Conservation (phyloP, 64 coral and sea anemone species). For the Pocillopora verrucosa region DNA sequence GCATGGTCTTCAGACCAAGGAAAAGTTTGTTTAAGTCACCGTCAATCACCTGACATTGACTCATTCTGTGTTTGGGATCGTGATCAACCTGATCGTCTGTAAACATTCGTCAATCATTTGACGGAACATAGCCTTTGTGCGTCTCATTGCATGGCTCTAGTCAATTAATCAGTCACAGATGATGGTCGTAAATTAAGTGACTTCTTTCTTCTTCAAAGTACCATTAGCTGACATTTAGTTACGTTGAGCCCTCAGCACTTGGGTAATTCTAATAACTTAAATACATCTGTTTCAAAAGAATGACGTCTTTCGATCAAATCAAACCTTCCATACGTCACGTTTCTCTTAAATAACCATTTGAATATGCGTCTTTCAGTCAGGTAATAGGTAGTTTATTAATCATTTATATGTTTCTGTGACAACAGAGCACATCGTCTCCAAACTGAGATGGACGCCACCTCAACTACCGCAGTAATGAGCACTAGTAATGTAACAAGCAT, state of each 20-base stretch:
- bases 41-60: conserved; percentile 40
- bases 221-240: not conserved
- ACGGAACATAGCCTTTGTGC: not conserved
- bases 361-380: not conserved
- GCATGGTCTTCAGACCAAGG: not conserved
- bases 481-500: conserved; percentile 3
- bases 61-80: not conserved
- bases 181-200: too few species aligned
- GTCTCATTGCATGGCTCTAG: not conserved
- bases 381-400: conserved; percentile 2
- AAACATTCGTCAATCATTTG: conserved; percentile 4
- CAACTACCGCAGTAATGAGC: not conserved
- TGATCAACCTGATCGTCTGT: conserved; percentile 2
- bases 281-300: not conserved
- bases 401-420: not conserved
- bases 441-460: not conserved
- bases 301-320: not conserved
- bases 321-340: not conserved
- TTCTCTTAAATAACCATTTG: not conserved
- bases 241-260: not conserved
- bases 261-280: not conserved
- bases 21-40: conserved; percentile 17
- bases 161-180: not conserved
- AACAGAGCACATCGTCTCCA: conserved; percentile 18
- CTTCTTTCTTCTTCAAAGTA: not conserved